Percentiles rank a stretch among this genome's conserved stretches.
These are phyloP conservation scores for Atta cephalotes DNA, from an alignment of 1,140 invertebrate species.

Conservation along the genomic window DNA sequence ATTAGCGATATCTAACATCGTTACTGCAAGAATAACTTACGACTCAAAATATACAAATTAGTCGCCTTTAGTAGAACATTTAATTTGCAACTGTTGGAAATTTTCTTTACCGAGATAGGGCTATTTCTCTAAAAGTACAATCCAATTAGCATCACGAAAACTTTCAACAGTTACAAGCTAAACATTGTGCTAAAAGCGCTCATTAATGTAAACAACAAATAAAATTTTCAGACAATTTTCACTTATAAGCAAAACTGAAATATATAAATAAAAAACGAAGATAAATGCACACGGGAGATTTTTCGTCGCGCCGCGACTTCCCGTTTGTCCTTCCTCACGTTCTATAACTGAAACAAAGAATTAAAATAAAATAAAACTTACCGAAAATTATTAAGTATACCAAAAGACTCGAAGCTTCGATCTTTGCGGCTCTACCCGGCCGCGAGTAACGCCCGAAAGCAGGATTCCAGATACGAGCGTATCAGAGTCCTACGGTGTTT, in stretches of 20 bases:
- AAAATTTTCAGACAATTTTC: not conserved
- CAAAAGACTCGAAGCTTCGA: conserved; percentile 7
- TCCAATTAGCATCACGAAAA: no score
- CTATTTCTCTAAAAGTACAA: no score
- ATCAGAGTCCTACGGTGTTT: conserved; percentile 31
- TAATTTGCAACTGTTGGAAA: no score
- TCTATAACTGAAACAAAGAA: conserved; percentile 8
- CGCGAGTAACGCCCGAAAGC: conserved; percentile 43
- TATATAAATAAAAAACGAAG: not conserved
- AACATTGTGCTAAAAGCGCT: no score
- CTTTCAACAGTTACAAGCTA: no score
- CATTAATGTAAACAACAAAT: not conserved
- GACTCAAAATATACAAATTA: not conserved
- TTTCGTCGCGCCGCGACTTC: not conserved
- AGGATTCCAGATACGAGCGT: conserved; percentile 29
- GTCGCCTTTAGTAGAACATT: no score
- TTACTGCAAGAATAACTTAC: not conserved
- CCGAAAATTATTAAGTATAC: not conserved
- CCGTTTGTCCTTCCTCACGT: not conserved
- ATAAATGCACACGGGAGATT: conserved; percentile 12
- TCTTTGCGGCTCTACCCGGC: conserved; percentile 17
- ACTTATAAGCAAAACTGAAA: not conserved
- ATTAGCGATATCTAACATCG: not conserved
- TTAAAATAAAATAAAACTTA: conserved; percentile 14
- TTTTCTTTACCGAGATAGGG: no score